A percentile compares a stretch with the other conserved stretches of the same genome.
phyloP scores from a whole-genome alignment of 2,113 vertebrate species.

The Triplophysa siluroides region DNA sequence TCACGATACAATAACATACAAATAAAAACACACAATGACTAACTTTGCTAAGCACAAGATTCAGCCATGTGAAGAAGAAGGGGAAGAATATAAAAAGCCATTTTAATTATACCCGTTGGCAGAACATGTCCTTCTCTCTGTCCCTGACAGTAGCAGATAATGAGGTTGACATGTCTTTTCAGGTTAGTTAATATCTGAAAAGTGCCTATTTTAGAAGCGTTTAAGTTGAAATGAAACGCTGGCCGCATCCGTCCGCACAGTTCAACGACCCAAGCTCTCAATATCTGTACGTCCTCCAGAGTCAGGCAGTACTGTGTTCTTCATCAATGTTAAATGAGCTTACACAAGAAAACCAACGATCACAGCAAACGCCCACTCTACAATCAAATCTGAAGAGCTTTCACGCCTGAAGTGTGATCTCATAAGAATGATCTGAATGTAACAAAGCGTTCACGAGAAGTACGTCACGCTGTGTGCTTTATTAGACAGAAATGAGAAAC shows the following conservation, averaged over 20 bases:
- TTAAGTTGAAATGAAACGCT: constrained; percentile 25
- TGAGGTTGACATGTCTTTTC: constrained; percentile 31
- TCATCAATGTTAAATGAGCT: constrained; percentile 16
- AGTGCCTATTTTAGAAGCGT: constrained; percentile 8
- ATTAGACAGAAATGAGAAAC: constrained; percentile 47
- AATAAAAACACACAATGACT: background rate
- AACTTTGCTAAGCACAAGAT: constrained; percentile 8
- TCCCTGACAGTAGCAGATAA: constrained; percentile 38
- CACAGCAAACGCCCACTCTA: background rate
- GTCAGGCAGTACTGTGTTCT: constrained; percentile 9
- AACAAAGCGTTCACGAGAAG: constrained; percentile 28
- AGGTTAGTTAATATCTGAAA: constrained; percentile 39
- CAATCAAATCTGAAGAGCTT: constrained; percentile 33
- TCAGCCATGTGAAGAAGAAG: constrained; percentile 26
- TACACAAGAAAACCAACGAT: constrained; percentile 10
- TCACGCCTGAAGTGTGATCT: constrained; percentile 33
- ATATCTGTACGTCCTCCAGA: constrained; percentile 11
- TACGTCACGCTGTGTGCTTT: constrained; percentile 27
- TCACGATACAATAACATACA: background rate
- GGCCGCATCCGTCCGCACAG: background rate
- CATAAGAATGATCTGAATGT: constrained; percentile 29
- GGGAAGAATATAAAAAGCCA: background rate
- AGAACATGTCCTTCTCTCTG: constrained; percentile 30
- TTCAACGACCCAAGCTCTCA: constrained; percentile 5
- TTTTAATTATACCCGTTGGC: constrained; percentile 38